Evolutionary conservation across 2,113 vertebrate genomes (phyloP).

Genomic region (Carlito syrichta): DNA sequence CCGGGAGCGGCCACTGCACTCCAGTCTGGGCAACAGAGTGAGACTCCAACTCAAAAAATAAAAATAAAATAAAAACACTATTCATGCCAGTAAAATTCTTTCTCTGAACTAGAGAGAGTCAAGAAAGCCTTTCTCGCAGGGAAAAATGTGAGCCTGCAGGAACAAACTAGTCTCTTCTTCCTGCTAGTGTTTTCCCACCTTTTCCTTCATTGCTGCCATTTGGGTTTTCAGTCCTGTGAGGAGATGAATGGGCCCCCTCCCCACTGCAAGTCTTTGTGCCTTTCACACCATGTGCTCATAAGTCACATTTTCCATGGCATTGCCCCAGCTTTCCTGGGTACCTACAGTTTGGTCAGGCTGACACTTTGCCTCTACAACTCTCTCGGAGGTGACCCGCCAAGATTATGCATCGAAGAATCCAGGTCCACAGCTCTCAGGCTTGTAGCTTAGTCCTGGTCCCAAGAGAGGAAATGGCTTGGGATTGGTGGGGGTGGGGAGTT

Average conservation of each 20-base stretch:
- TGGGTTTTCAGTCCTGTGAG: not conserved
- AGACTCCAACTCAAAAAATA: too few relatives aligned
- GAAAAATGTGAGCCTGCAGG: not conserved
- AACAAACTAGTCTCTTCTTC: not conserved
- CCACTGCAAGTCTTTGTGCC: not conserved
- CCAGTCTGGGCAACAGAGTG: too few relatives aligned
- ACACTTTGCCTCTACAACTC: not conserved
- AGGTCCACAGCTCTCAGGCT: not conserved
- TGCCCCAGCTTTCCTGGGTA: not conserved
- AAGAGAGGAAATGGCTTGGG: not conserved
- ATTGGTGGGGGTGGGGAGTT: not conserved
- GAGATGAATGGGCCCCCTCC: not conserved
- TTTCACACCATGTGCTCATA: not conserved
- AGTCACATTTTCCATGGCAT: not conserved
- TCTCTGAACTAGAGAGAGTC: not conserved
- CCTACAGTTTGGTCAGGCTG: not conserved
- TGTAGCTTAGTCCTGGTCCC: not conserved
- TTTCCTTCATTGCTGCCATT: not conserved
- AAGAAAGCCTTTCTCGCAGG: not conserved
- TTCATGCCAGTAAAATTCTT: not conserved
- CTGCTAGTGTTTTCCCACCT: not conserved
- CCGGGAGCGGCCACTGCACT: too few relatives aligned
- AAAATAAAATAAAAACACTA: slow-evolving; percentile 25
- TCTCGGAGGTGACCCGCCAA: not conserved
- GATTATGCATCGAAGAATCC: not conserved